A percentile compares a stretch with the other conserved stretches of the same genome.
These are phyloP conservation scores for Chloebia gouldiae DNA, from an alignment of 2,113 vertebrate species.

Conservation along the genomic window DNA sequence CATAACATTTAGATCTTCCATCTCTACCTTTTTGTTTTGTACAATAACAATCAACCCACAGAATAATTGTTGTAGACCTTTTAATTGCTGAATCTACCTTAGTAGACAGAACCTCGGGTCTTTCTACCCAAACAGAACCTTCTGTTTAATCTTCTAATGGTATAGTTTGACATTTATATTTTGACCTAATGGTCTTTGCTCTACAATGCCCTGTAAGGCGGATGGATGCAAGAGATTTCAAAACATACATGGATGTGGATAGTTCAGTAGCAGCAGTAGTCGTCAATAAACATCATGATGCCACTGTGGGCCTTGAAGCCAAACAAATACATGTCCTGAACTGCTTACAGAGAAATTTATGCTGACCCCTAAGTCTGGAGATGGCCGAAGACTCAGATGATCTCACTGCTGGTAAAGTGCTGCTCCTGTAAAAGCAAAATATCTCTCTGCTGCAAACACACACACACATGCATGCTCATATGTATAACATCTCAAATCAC, in stretches of 20 bases:
- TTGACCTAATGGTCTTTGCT: not conserved
- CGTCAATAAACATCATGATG: not conserved
- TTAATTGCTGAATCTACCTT: not conserved
- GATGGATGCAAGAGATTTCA: not conserved
- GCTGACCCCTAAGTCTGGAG: not conserved
- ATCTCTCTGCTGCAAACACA: not conserved
- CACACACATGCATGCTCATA: not conserved
- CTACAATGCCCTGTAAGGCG: not conserved
- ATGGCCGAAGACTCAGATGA: constrained; percentile 7
- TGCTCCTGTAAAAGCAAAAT: constrained; percentile 40
- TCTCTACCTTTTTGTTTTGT: not conserved
- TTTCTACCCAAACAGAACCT: not conserved
- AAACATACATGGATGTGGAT: not conserved
- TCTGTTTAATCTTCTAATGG: not conserved
- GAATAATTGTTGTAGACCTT: not conserved
- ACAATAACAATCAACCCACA: not conserved
- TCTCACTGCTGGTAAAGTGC: constrained; percentile 11
- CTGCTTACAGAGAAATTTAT: not conserved
- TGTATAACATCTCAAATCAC: constrained; percentile 46
- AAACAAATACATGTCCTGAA: not conserved
- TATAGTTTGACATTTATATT: not conserved
- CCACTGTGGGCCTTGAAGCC: not conserved
- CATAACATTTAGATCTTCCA: not conserved
- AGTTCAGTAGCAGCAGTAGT: not conserved
- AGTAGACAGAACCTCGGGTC: not conserved